Base-by-base conservation (phyloP, 2,888 invertebrate genomes). In the Sinodicranocentrus sp. region DNA sequence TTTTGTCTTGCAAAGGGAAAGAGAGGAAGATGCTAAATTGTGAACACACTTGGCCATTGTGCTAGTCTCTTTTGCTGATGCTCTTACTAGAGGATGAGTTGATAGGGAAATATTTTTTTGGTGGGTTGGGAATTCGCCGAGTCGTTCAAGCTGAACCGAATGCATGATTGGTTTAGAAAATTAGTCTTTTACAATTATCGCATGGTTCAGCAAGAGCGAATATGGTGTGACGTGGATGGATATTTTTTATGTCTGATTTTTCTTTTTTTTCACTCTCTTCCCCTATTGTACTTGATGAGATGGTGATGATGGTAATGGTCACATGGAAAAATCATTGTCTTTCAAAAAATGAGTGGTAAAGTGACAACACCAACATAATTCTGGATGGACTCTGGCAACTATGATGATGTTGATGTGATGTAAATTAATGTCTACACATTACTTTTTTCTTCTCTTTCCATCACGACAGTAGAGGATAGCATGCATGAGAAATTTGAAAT, bases 141-240 rank as follows among this genome's bases (percentile, higher is more conserved):
- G 63, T 61, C 68, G 67, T 61, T 82, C 82, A 52, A 78, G 78
- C 82, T 87, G 86, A 79, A 84, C 84, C 82, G 87, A 86, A 87
- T 87, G 87, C 87, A 87, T 87, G 87, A 87, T 87, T 87, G 87
- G 87, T 86, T 87, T 86, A 83, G 85, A 87, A 87, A 87, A 87
- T 87, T 87, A 86, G 85, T 84, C 85, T 76, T 78, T 75, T 83
- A 77, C 86, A 87, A 87, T 87, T 87, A 86, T 85, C 84, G 68
- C 84, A 84, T 84, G 86, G 84, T 87, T 87, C 85, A 86, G 82
- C 86, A 85, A 87, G 48, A 82, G 13, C 73, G 80, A 43, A 26
- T 52, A 33, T 43, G 54, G 10, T 23, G 57, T 57, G 0, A 6
- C 19, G 19, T 39, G n/a, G 10, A 33, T 19, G 26, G 61, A 2